Evolutionary conservation across 2,113 vertebrate genomes (phyloP).

Genomic region (Rhynchomys soricoides): DNA sequence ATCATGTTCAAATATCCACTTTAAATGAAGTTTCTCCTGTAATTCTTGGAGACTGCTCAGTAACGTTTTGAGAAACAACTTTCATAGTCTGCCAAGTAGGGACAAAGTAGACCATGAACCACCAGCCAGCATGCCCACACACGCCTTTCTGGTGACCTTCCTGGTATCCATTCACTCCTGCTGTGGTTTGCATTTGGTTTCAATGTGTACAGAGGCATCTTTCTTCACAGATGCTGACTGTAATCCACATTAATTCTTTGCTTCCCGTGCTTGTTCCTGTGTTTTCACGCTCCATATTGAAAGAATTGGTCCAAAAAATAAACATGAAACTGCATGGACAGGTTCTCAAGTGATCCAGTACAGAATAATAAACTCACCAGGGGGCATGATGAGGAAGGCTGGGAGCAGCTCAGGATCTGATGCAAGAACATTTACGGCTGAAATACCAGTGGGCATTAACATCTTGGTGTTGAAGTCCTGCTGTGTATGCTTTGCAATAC

Average conservation of each 20-base stretch:
- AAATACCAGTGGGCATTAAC: neutral
- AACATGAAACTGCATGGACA: neutral
- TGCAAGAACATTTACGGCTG: neutral
- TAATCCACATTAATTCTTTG: neutral
- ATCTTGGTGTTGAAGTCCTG: neutral
- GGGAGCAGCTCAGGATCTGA: neutral
- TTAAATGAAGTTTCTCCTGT: conserved; percentile 2
- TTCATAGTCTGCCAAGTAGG: conserved; percentile 2
- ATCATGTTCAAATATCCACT: neutral
- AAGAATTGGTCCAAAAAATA: neutral
- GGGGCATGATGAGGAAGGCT: neutral
- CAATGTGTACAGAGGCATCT: neutral
- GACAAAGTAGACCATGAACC: conserved; percentile 46
- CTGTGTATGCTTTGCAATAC: neutral
- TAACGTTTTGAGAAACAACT: conserved; percentile 48
- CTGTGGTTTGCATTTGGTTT: neutral
- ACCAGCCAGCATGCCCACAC: conserved; percentile 78
- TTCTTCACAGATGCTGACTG: neutral
- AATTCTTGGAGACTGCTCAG: neutral
- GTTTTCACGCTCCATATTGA: neutral
- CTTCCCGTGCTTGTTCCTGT: neutral
- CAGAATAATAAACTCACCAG: neutral
- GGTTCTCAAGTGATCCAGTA: too few species aligned
- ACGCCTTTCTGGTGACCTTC: conserved; percentile 51
- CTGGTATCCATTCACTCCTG: neutral